Conservation (phyloP, 2,113 vertebrate genomes). For the Hypomesus transpacificus region DNA sequence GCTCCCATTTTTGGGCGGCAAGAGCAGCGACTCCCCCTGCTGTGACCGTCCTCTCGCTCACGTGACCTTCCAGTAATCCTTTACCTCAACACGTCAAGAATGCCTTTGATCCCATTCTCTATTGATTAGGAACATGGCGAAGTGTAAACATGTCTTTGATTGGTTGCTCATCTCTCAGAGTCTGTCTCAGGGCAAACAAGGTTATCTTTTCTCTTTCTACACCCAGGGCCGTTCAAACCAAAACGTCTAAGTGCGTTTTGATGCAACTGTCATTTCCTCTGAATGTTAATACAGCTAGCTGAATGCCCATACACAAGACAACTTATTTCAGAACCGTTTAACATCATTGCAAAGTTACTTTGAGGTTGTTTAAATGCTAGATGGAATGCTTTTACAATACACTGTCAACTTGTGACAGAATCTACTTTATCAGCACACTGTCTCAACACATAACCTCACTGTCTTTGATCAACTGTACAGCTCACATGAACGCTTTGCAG, state of each 20-base stretch:
- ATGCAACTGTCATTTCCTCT: background rate
- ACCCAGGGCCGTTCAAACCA: background rate
- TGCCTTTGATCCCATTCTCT: constrained; percentile 47
- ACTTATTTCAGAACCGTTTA: background rate
- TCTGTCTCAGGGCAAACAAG: constrained; percentile 16
- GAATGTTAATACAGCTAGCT: background rate
- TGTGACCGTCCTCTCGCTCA: constrained; percentile 21
- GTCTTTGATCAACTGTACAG: too few species aligned
- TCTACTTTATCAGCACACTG: too few species aligned
- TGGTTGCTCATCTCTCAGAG: constrained; percentile 29
- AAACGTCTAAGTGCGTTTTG: background rate
- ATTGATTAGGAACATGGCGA: constrained; percentile 37
- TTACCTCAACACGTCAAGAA: constrained; percentile 19
- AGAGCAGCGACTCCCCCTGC: background rate
- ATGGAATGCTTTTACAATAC: background rate
- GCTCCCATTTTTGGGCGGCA: background rate
- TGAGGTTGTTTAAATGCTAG: background rate
- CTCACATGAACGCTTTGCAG: too few species aligned
- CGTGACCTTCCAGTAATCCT: constrained; percentile 42
- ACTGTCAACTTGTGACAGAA: background rate
- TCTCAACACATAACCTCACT: too few species aligned
- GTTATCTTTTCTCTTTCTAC: constrained; percentile 26
- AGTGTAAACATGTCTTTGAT: constrained; percentile 44
- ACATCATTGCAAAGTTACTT: background rate
- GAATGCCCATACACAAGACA: background rate